Conservation (phyloP, 2,888 invertebrate species). For the Agrochola lota region DNA sequence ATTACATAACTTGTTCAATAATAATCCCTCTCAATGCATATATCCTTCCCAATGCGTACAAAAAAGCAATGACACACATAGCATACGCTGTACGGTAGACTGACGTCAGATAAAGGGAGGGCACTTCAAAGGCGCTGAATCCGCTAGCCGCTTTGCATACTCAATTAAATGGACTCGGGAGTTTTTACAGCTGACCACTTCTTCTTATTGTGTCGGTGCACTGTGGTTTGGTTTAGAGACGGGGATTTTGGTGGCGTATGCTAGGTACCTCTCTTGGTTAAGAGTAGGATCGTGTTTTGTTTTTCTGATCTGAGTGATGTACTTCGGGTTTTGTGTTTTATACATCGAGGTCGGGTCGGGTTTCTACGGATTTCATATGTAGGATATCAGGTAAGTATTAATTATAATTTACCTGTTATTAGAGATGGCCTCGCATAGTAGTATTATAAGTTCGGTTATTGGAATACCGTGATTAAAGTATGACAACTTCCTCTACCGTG, state of each 20-base stretch:
- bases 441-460: conserved; percentile 3
- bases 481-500: conserved; percentile 2
- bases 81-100: conserved; percentile 23
- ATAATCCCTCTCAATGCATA: conserved; percentile 4
- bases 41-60: neutral
- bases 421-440: neutral
- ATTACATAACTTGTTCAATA: neutral
- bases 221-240: conserved; percentile 34
- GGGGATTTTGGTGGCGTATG: conserved; percentile 34
- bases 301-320: neutral
- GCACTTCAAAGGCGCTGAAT: conserved; percentile 54
- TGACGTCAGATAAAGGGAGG: conserved; percentile 49
- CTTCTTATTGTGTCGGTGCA: conserved; percentile 47
- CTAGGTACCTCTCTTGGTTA: conserved; percentile 26
- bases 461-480: conserved; percentile 21
- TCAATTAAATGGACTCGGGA: conserved; percentile 66
- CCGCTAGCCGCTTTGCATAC: conserved; percentile 66
- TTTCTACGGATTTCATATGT: neutral
- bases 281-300: conserved; percentile 24
- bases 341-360: too few relatives aligned
- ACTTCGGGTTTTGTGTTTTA: neutral
- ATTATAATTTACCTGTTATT: conserved; percentile 16
- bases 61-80: conserved; percentile 14
- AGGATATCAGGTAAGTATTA: neutral
- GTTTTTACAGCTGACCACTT: conserved; percentile 60